These are phyloP conservation scores for Chaetodon trifasciatus DNA, from an alignment of 2,797 vertebrate genomes.

Conservation along the genomic window DNA sequence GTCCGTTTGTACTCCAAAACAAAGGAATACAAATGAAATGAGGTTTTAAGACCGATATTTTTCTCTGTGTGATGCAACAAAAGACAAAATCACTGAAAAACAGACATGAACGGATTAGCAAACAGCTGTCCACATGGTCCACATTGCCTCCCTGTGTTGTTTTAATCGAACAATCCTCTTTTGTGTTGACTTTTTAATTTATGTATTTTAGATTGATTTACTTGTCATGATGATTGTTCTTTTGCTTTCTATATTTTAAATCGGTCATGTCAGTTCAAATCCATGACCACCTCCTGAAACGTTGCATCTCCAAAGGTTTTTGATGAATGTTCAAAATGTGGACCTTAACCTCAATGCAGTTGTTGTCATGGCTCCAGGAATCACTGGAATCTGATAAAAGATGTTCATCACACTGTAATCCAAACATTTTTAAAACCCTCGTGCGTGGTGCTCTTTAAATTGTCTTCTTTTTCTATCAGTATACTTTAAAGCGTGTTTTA, in stretches of 20 bases:
- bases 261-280: conserved; percentile 2
- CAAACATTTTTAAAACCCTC: not conserved
- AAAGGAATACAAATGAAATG: not conserved
- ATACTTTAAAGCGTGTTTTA: conserved; percentile 10
- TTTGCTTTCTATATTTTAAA: not conserved
- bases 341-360: not conserved
- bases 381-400: conserved; percentile 1
- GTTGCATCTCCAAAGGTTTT: conserved; percentile 7
- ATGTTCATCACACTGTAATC: conserved; percentile 11
- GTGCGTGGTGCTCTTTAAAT: conserved; percentile 8
- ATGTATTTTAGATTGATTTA: conserved; percentile 7
- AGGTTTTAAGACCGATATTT: not conserved
- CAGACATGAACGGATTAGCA: too few species aligned
- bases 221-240: conserved; percentile 12
- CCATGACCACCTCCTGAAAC: conserved; percentile 16
- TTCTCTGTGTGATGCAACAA: not conserved
- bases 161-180: not conserved
- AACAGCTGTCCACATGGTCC: not conserved
- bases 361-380: not conserved
- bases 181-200: conserved; percentile 1
- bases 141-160: not conserved
- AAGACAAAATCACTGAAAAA: not conserved
- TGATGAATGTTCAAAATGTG: conserved; percentile 2
- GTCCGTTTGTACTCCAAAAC: conserved; percentile 1
- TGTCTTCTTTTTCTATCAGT: not conserved